These are phyloP conservation scores for Antedon bifida DNA, from an alignment of 35 echinoderm and acorn worm species.

Conservation along the genomic window DNA sequence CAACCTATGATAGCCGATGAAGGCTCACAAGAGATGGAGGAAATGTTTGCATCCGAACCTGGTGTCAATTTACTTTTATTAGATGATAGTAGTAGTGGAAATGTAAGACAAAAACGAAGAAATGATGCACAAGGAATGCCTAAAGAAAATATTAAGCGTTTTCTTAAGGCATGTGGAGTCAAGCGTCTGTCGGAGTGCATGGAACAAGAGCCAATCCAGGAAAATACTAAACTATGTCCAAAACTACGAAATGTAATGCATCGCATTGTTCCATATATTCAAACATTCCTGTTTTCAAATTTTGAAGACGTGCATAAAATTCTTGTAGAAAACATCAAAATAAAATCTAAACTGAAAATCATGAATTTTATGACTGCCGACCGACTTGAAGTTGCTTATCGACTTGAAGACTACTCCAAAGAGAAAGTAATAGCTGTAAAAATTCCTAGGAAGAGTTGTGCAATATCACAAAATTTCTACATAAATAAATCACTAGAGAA, in stretches of 20 bases:
- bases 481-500: neutral
- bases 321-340: neutral
- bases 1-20: neutral
- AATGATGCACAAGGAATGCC: neutral
- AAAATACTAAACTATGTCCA: neutral
- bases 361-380: neutral
- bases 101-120: neutral
- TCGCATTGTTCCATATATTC: neutral
- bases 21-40: neutral
- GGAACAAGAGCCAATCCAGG: neutral
- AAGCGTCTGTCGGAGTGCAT: neutral
- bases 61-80: neutral
- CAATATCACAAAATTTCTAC: neutral
- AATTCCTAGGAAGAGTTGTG: too few relatives aligned
- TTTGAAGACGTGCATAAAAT: neutral
- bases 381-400: neutral
- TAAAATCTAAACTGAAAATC: neutral
- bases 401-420: neutral
- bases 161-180: neutral
- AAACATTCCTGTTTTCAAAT: neutral
- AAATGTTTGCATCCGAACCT: neutral
- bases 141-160: neutral
- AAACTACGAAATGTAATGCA: neutral
- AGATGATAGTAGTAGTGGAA: neutral
- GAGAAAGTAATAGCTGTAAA: neutral